phyloP scores from a whole-genome alignment of 2,888 invertebrate genomes.

The Thereva nobilitata region DNA sequence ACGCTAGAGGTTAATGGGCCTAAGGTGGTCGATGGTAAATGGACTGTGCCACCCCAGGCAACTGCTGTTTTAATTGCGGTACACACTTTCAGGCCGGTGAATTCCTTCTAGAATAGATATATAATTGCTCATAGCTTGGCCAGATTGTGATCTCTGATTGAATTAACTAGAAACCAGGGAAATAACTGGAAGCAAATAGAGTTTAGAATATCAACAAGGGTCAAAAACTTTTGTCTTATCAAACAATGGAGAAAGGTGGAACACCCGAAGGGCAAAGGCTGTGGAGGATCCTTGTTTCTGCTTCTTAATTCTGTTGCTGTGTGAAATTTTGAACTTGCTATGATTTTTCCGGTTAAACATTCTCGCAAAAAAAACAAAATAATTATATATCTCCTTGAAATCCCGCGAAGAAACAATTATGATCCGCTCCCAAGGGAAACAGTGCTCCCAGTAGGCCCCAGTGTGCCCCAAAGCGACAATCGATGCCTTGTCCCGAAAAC shows the following conservation, averaged over 20 bases:
- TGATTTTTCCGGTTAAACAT: too few relatives aligned
- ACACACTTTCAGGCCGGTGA: constrained; percentile 2
- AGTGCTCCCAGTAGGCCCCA: not conserved
- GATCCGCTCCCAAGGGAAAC: not conserved
- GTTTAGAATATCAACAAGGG: too few relatives aligned
- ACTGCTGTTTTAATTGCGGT: constrained; percentile 22
- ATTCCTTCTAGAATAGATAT: constrained; percentile 23
- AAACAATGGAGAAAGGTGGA: too few relatives aligned
- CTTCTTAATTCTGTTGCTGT: too few relatives aligned
- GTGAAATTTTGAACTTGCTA: too few relatives aligned
- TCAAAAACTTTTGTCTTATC: too few relatives aligned
- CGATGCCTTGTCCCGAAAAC: not conserved
- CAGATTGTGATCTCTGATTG: constrained; percentile 26
- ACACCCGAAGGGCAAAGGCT: too few relatives aligned
- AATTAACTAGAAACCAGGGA: constrained; percentile 3
- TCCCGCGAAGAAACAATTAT: constrained; percentile 12
- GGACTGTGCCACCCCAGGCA: constrained; percentile 6
- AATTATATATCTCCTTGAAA: constrained; percentile 24
- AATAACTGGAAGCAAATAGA: too few relatives aligned
- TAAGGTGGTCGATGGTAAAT: constrained; percentile 2
- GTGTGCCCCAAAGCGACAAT: not conserved
- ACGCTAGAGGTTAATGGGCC: constrained; percentile 15
- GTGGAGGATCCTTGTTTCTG: too few relatives aligned
- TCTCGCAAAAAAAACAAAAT: not conserved
- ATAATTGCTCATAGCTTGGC: constrained; percentile 7